Conservation (phyloP, 2,113 vertebrate species). For the Callionymus lyra region DNA sequence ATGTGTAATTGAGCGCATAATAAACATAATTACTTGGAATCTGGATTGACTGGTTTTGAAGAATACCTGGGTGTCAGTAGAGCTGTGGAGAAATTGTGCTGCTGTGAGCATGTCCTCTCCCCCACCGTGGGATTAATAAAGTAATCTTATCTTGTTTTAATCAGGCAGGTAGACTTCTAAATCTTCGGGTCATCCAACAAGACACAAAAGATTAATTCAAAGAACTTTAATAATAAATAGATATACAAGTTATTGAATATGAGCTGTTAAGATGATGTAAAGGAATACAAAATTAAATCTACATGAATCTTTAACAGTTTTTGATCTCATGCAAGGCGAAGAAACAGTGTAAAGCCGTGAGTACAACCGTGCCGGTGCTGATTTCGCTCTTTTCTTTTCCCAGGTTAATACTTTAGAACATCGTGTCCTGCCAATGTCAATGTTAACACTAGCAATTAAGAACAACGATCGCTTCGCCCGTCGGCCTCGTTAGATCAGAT, state of each 20-base stretch:
- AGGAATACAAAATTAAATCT: slow-evolving; percentile 36
- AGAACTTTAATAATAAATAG: slow-evolving; percentile 59
- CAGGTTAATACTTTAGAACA: slow-evolving; percentile 16
- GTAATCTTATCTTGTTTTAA: no score
- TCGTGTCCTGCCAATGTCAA: slow-evolving; percentile 9
- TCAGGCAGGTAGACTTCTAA: slow-evolving; percentile 19
- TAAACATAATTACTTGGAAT: no score
- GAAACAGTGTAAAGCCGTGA: slow-evolving; percentile 14
- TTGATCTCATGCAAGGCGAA: slow-evolving; percentile 45
- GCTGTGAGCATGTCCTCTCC: no score
- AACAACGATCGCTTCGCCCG: no score
- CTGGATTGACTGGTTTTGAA: no score
- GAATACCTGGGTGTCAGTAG: slow-evolving; percentile 57
- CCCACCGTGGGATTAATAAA: no score
- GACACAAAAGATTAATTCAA: slow-evolving; percentile 16
- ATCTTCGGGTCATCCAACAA: slow-evolving; percentile 1
- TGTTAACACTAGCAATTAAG: no score
- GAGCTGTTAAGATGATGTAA: slow-evolving; percentile 42
- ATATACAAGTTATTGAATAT: slow-evolving; percentile 42
- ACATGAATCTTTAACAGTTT: slow-evolving; percentile 37
- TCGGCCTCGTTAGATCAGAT: no score
- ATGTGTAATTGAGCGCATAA: no score
- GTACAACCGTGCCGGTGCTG: no score
- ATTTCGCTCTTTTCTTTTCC: slow-evolving; percentile 8
- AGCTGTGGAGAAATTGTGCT: slow-evolving; percentile 33